Conservation (phyloP, 92 coral and sea anemone species). For the Pocillopora meandrina region DNA sequence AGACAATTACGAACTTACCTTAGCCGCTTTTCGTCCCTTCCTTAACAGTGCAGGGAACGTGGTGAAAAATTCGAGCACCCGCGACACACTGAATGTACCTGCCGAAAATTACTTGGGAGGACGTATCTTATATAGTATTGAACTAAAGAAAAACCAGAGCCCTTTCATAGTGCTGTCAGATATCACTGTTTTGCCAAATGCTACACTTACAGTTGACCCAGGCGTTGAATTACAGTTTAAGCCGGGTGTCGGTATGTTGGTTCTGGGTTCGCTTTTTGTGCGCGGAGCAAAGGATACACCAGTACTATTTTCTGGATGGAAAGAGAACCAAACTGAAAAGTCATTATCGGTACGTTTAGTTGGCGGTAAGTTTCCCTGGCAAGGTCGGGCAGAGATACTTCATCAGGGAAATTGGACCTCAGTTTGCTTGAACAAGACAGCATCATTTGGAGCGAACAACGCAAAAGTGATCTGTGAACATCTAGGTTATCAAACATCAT, state of each 20-base stretch:
- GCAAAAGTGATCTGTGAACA: conserved; percentile 68
- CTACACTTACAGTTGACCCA: conserved; percentile 39
- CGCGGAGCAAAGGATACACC: conserved; percentile 24
- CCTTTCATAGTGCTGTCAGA: conserved; percentile 45
- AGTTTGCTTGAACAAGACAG: conserved; percentile 39
- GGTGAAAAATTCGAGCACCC: neutral
- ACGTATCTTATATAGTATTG: conserved; percentile 3
- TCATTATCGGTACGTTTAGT: conserved; percentile 27
- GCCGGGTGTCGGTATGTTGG: conserved; percentile 36
- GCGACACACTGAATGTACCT: neutral
- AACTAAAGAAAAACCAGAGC: neutral
- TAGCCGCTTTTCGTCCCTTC: conserved; percentile 2
- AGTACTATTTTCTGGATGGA: conserved; percentile 4
- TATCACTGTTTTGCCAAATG: conserved; percentile 36
- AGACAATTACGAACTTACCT: conserved; percentile 6
- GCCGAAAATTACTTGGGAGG: neutral
- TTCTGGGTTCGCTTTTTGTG: conserved; percentile 51
- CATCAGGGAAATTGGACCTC: conserved; percentile 65
- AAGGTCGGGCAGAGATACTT: conserved; percentile 62
- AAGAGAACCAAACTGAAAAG: neutral
- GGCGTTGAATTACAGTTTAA: conserved; percentile 52
- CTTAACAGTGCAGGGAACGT: neutral
- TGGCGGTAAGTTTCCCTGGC: conserved; percentile 45
- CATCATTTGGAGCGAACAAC: conserved; percentile 18
- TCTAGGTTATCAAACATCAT: conserved; percentile 56